Conservation (phyloP, 2,113 vertebrate species). For the Dipodomys stephensi region DNA sequence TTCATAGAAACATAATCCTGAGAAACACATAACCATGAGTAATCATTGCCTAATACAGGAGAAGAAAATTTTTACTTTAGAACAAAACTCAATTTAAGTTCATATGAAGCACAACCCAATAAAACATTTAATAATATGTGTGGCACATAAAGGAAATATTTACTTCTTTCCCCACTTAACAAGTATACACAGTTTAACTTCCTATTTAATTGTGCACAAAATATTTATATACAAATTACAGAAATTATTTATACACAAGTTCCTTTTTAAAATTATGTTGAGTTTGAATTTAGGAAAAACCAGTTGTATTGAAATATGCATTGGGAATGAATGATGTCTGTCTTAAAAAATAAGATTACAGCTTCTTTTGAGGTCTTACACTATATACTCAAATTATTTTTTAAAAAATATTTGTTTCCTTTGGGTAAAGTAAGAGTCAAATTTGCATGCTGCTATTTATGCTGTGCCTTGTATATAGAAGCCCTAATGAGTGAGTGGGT, state of each 20-base stretch:
- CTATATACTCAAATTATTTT: background rate
- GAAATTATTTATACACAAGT: background rate
- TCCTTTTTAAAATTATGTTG: background rate
- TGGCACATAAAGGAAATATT: background rate
- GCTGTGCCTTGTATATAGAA: too few relatives aligned
- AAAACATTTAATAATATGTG: background rate
- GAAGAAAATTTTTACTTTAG: constrained; percentile 26
- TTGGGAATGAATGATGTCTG: background rate
- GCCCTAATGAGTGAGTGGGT: too few relatives aligned
- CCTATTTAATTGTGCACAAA: background rate
- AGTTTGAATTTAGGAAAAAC: background rate
- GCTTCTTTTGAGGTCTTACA: background rate
- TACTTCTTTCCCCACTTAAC: background rate
- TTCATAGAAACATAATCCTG: background rate
- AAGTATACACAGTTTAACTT: background rate
- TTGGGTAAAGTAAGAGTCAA: too few relatives aligned
- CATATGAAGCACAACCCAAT: background rate
- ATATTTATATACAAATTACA: background rate
- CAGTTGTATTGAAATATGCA: background rate
- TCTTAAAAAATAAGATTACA: background rate
- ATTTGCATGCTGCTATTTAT: too few relatives aligned
- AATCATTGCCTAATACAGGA: background rate
- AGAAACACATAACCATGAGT: background rate
- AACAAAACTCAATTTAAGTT: background rate
- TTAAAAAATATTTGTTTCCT: background rate